Evolutionary conservation across 2,797 vertebrate species (phyloP).

Genomic region (Melanotaenia nigrans): DNA sequence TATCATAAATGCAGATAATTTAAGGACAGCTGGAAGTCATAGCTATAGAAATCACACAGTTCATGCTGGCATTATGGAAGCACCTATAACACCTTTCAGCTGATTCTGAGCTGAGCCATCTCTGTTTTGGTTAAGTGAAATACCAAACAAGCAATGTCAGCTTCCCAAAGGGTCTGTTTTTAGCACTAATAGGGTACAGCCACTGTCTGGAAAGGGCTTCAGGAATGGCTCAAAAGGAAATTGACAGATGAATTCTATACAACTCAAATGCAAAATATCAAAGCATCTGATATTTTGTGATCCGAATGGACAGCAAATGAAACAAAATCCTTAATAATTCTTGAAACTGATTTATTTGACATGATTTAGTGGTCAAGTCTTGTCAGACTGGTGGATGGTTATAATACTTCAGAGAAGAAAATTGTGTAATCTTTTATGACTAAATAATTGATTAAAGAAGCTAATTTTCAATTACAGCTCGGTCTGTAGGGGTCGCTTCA

Average conservation of each 20-base stretch:
- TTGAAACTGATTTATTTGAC: neutral
- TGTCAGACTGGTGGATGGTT: neutral
- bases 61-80: too few species aligned
- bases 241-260: neutral
- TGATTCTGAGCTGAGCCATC: too few species aligned
- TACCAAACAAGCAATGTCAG: neutral
- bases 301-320: neutral
- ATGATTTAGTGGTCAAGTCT: neutral
- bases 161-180: neutral
- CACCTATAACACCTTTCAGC: too few species aligned
- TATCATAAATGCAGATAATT: conserved; percentile 1
- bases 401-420: neutral
- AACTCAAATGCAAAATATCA: neutral
- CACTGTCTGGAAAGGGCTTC: neutral
- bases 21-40: neutral
- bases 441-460: neutral
- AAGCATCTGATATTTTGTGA: neutral
- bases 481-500: neutral
- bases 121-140: neutral
- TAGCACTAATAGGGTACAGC: neutral
- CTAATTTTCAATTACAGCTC: neutral
- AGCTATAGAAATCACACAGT: neutral
- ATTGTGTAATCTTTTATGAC: neutral
- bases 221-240: neutral
- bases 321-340: neutral